Conservation (phyloP, 1,140 invertebrate species). For the Phymastichus coffea region DNA sequence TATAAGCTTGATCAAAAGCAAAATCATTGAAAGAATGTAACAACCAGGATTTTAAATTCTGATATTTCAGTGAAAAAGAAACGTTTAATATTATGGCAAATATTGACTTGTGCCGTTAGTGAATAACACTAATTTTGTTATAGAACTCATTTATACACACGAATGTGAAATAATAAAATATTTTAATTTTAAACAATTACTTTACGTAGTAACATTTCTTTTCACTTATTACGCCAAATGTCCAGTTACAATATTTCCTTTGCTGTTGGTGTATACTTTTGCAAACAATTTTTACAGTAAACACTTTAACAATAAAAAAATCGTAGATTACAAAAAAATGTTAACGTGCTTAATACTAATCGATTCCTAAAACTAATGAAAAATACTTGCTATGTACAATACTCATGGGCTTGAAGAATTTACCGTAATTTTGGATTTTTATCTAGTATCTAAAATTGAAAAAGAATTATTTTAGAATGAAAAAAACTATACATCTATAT, state of each 20-base stretch:
- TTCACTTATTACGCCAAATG: not conserved
- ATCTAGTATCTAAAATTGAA: constrained; percentile 35
- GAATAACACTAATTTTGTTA: constrained; percentile 32
- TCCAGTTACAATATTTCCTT: too few relatives aligned
- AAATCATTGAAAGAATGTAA: constrained; percentile 10
- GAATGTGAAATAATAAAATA: constrained; percentile 45
- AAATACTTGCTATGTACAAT: constrained; percentile 11
- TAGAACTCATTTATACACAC: constrained; percentile 40
- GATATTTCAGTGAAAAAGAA: not conserved
- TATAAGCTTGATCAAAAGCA: constrained; percentile 14
- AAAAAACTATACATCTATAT: not conserved
- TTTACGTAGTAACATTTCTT: constrained; percentile 16
- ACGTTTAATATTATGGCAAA: not conserved
- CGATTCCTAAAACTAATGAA: not conserved
- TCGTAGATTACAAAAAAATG: not conserved
- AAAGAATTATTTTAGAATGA: constrained; percentile 14
- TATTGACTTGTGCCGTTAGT: constrained; percentile 29
- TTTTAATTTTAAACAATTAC: constrained; percentile 43
- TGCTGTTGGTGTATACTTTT: constrained; percentile 18
- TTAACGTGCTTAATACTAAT: constrained; percentile 1
- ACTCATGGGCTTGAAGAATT: not conserved
- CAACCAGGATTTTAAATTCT: not conserved
- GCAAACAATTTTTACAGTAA: constrained; percentile 6
- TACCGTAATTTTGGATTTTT: constrained; percentile 16
- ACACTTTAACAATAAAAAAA: constrained; percentile 6